Base-by-base conservation (phyloP, 2,113 vertebrate species). In the Engraulis encrasicolus region DNA sequence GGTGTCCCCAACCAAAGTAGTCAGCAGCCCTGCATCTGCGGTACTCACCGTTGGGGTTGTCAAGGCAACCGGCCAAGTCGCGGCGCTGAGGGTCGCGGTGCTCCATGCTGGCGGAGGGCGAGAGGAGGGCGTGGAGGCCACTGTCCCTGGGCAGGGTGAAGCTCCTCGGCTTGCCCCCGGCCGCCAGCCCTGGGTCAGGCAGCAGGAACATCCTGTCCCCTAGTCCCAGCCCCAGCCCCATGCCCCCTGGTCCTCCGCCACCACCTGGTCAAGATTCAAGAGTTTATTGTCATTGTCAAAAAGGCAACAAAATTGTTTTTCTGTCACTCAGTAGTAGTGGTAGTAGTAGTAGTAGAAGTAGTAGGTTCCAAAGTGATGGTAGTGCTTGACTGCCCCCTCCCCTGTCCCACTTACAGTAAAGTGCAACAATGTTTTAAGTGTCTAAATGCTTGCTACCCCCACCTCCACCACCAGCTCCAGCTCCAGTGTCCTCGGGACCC, bases 111-210 rank as follows among this genome's bases (percentile, higher is more conserved):
- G 94, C 96, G 4, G 95, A 85, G 0, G 97, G 95, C 1, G 96
- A 92, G 84, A 97, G 96, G 86, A 97, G 96, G 79, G 95, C 95
- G 91, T 98, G 97, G 81, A 99, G 97, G 83, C 97, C 96, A 19
- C 97, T 96, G 83, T 99, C 98, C 89, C 97, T 95, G 31, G 98
- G 98, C 93, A 99, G 95, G 0, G 98, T 99, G 91, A 97, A 99
- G 91, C 98, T 99, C 87, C 98, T 96, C 81, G 97, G 98, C 90
- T 99, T 99, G 87, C 97, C 97, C 0, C 95, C 97, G 71, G 82
- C 83, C 6, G 94, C 94, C 77, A 66, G 58, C 6, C 58, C 58
- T 3, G 58, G 58, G n/a, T 66, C 58, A 11, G 58, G 58, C 23
- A 66, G 23, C 6, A 66, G 58, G 6, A 66, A 12, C 58, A 66